Evolutionary conservation across 2,797 vertebrate species (phyloP).

Genomic region (Aphelocoma californica): DNA sequence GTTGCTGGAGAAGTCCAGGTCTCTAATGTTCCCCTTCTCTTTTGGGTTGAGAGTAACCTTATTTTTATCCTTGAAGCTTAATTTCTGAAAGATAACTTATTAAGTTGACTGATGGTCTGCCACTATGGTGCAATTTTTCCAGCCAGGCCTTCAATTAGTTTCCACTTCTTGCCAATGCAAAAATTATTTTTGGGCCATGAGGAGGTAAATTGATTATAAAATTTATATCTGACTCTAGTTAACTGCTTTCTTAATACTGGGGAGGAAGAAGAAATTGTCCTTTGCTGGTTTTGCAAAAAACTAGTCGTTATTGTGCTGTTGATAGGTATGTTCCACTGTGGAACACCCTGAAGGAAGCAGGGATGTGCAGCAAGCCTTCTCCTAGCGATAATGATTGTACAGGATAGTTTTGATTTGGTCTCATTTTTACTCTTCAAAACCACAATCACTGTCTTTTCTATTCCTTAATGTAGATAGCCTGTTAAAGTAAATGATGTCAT

Average conservation of each 20-base stretch:
- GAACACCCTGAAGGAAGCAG: not conserved
- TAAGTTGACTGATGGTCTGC: constrained; percentile 50
- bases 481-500: not conserved
- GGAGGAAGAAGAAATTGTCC: not conserved
- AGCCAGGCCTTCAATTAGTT: constrained; percentile 56
- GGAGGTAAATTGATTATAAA: constrained; percentile 23
- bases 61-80: constrained; percentile 36
- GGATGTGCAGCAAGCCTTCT: not conserved
- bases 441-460: not conserved
- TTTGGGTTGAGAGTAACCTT: not conserved
- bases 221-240: constrained; percentile 14
- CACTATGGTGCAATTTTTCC: not conserved
- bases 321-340: not conserved
- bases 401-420: not conserved
- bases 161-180: constrained; percentile 37
- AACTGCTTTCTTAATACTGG: not conserved
- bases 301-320: not conserved
- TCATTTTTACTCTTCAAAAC: not conserved
- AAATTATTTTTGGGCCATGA: constrained; percentile 25
- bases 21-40: not conserved
- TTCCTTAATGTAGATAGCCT: not conserved
- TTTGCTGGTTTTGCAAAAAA: not conserved
- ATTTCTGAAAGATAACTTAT: constrained; percentile 27
- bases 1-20: not conserved
- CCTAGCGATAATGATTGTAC: not conserved